Conservation (phyloP, 2,113 vertebrate genomes). For the Erythrolamprus reginae region DNA sequence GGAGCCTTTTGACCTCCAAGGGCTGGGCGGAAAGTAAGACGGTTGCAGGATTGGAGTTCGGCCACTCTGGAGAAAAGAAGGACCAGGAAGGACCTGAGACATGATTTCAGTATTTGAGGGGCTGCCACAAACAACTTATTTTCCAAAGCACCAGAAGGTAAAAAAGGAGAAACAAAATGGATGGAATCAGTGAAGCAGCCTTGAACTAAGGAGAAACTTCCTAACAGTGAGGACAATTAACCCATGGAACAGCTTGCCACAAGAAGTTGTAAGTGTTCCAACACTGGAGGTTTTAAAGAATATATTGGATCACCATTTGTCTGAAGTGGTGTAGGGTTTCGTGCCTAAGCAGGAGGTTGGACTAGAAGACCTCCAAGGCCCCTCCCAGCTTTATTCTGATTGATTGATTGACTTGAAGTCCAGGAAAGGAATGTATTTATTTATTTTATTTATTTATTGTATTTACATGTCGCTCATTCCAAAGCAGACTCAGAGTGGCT, state of each 20-base stretch:
- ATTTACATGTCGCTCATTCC: no score
- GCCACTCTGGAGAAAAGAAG: not conserved
- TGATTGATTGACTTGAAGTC: not conserved
- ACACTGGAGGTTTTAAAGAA: not conserved
- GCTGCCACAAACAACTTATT: not conserved
- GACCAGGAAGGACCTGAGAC: no score
- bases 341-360: not conserved
- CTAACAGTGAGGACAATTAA: not conserved
- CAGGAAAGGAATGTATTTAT: no score
- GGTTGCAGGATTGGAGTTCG: not conserved
- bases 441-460: no score
- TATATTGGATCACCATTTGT: not conserved
- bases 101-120: not conserved
- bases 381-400: not conserved
- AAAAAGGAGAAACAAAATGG: not conserved
- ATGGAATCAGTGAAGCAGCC: not conserved
- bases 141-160: not conserved
- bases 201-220: not conserved
- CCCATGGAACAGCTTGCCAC: not conserved
- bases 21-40: not conserved
- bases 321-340: not conserved
- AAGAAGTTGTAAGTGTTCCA: not conserved
- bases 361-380: not conserved
- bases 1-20: not conserved
- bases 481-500: no score